A percentile compares a stretch with the other conserved stretches of the same genome.
Evolutionary conservation across 2,888 invertebrate genomes (phyloP).

Genomic region (Ligdia adustata): DNA sequence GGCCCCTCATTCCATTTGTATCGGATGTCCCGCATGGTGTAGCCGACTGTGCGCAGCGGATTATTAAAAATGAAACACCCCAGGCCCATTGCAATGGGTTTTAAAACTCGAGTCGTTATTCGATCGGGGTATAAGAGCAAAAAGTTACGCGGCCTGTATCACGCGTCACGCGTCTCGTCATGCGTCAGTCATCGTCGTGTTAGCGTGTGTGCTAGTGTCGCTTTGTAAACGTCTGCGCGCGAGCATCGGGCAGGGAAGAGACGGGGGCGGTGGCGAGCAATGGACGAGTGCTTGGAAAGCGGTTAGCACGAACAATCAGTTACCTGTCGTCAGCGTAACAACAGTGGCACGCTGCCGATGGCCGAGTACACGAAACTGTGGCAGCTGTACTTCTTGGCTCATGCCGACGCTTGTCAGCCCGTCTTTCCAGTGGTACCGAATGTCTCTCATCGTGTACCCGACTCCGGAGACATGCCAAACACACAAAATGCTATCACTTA

Average conservation of each 20-base stretch:
- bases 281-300: constrained; percentile 73
- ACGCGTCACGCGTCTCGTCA: constrained; percentile 73
- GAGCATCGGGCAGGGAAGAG: constrained; percentile 79
- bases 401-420: constrained; percentile 97
- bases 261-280: constrained; percentile 77
- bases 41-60: constrained; percentile 93
- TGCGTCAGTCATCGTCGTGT: constrained; percentile 73
- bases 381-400: constrained; percentile 97
- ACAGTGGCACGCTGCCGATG: constrained; percentile 97
- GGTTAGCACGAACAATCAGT: constrained; percentile 75
- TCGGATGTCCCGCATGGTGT: constrained; percentile 98
- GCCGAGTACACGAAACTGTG: constrained; percentile 98
- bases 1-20: constrained; percentile 98
- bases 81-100: constrained; percentile 83
- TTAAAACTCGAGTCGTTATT: constrained; percentile 76
- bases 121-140: constrained; percentile 72
- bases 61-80: constrained; percentile 79
- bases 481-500: constrained; percentile 84
- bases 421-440: constrained; percentile 98
- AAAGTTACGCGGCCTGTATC: constrained; percentile 68
- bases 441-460: constrained; percentile 99
- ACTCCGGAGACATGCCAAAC: constrained; percentile 88
- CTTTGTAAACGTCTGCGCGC: constrained; percentile 73
- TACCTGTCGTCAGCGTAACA: constrained; percentile 98
- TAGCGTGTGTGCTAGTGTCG: constrained; percentile 79